Base-by-base conservation (phyloP, 2,797 vertebrate species). In the Stomatorhinus walkeri region DNA sequence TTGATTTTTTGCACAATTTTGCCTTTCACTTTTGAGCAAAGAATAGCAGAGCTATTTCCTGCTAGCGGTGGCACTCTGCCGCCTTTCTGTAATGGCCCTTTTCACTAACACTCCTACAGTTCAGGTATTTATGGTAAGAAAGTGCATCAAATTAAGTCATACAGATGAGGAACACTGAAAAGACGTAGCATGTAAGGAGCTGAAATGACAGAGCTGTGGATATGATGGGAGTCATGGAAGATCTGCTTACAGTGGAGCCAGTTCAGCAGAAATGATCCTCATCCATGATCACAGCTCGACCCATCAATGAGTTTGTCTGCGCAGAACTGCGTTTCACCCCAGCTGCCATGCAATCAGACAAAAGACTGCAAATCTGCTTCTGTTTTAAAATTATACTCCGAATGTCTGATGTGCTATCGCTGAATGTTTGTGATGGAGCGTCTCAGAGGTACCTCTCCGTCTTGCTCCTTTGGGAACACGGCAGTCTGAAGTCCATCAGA, bases 1-100 rank as follows among this genome's bases (percentile, higher is more conserved):
- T 97, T 98, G 97, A 98, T 97, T 96, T 97, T 87, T 96, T 93
- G 93, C 94, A 95, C 94, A 95, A 94, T 96, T 96, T 96, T 96
- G 94, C 96, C 93, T 95, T 95, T 95, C 92, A 93, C 92, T 93
- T 79, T 94, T 76, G 92, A 92, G 87, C 61, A 8, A 54, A 87
- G 92, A 91, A 92, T 83, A 51, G 51, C 52, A 87, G 92, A 91
- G 93, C 93, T 92, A 90, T 93, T 88, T 93, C 91, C 40, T 3
- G 12, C 40, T 91, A 92, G 92, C 93, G 91, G 91, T 91, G 92
- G 43, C 90, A 79, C 92, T 84, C 16, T 59, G 28, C 16, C 10
- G 24, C 28, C 49, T 64, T 32, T 16, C n/a, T 24, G 46, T 79
- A 88, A 76, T 76, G 68, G 64, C 64, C 28, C 85, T 22, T 83